These are phyloP conservation scores for Tortrix viridana DNA, from an alignment of 2,888 invertebrate genomes.

Conservation along the genomic window DNA sequence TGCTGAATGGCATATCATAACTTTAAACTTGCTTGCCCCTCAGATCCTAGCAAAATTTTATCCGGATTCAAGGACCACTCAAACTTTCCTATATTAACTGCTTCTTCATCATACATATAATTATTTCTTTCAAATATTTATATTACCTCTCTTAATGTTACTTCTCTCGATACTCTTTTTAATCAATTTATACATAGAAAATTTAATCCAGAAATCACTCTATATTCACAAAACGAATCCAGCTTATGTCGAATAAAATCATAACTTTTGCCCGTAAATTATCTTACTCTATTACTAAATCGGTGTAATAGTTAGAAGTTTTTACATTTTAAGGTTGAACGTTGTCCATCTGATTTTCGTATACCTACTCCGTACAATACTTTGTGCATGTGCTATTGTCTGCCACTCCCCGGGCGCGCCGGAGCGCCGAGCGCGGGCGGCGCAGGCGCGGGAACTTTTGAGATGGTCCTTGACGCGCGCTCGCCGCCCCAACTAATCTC, in stretches of 20 bases:
- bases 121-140: constrained; percentile 41
- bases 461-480: constrained; percentile 93
- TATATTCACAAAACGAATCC: constrained; percentile 40
- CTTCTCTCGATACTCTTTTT: constrained; percentile 43
- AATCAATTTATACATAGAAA: constrained; percentile 38
- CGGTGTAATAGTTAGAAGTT: constrained; percentile 78
- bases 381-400: constrained; percentile 77
- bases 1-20: constrained; percentile 36
- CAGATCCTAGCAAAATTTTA: constrained; percentile 46
- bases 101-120: constrained; percentile 55
- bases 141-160: constrained; percentile 40
- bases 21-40: constrained; percentile 36
- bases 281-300: constrained; percentile 72
- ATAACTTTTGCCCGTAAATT: constrained; percentile 63
- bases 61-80: constrained; percentile 90
- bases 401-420: constrained; percentile 52
- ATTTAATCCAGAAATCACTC: constrained; percentile 16
- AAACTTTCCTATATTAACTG: constrained; percentile 86
- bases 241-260: constrained; percentile 67
- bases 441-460: constrained; percentile 89
- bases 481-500: constrained; percentile 85
- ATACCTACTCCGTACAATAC: constrained; percentile 54
- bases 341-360: constrained; percentile 70
- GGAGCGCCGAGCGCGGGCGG: constrained; percentile 42
- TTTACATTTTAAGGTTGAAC: constrained; percentile 67